Evolutionary conservation across 2,888 invertebrate species (phyloP).

Genomic region (Nycteola revayana): DNA sequence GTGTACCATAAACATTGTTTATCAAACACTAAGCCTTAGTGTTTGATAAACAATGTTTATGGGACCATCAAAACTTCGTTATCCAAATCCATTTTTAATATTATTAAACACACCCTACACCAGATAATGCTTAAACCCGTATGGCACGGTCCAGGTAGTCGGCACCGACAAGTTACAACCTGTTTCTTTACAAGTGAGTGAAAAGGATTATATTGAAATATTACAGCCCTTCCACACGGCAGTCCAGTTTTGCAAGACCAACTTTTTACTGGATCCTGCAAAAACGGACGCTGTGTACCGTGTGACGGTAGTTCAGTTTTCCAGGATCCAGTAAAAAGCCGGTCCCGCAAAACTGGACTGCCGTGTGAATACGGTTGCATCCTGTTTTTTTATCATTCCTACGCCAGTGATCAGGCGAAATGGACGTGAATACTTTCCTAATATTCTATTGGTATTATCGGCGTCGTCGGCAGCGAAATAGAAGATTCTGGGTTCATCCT

Average conservation of each 20-base stretch:
- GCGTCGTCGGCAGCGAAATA: slow-evolving; percentile 18
- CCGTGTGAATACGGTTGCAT: slow-evolving; percentile 21
- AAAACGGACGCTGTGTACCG: slow-evolving; percentile 8
- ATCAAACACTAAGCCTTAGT: no score
- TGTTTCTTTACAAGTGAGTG: no score
- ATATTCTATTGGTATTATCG: slow-evolving; percentile 15
- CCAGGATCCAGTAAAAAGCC: slow-evolving; percentile 9
- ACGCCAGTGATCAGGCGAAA: slow-evolving; percentile 19
- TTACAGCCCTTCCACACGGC: not conserved
- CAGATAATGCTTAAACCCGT: no score
- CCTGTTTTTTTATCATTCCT: slow-evolving; percentile 20
- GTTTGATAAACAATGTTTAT: no score
- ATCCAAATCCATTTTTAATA: no score
- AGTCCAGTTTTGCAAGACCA: slow-evolving; percentile 2
- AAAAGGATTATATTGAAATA: not conserved
- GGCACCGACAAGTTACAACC: no score
- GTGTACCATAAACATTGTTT: no score
- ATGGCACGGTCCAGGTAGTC: no score
- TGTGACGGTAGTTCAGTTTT: slow-evolving; percentile 15
- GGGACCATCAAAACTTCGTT: no score
- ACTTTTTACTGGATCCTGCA: slow-evolving; percentile 8
- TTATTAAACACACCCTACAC: no score
- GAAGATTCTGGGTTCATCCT: slow-evolving; percentile 12
- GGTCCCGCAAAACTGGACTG: slow-evolving; percentile 17
- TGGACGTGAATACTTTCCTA: slow-evolving; percentile 23